Evolutionary conservation across 2,113 vertebrate genomes (phyloP).

Genomic region (Ariopsis seemanni): DNA sequence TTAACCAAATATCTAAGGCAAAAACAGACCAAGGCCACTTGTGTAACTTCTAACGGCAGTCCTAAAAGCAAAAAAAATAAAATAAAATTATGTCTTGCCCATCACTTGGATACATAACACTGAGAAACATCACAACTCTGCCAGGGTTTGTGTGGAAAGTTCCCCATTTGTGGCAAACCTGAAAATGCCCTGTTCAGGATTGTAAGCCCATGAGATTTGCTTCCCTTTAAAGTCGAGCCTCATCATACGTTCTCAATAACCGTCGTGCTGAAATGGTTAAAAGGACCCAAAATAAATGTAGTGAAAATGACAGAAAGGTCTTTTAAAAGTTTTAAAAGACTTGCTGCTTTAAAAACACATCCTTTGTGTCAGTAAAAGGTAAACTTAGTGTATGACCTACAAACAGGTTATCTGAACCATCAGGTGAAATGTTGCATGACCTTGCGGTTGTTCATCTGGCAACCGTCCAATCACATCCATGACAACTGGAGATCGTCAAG

Average conservation of each 20-base stretch:
- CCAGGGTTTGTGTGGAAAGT: constrained; percentile 23
- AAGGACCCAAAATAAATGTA: constrained; percentile 25
- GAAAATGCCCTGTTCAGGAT: constrained; percentile 12
- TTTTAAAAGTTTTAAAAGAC: constrained; percentile 14
- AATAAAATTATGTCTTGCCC: not conserved
- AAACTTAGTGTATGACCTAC: constrained; percentile 18
- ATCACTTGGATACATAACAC: constrained; percentile 2
- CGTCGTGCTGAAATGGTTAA: constrained; percentile 12
- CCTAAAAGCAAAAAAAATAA: constrained; percentile 30
- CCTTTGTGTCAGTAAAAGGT: constrained; percentile 20
- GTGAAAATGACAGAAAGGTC: constrained; percentile 12
- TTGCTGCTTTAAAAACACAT: constrained; percentile 29
- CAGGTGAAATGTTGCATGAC: not conserved
- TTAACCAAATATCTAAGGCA: constrained; percentile 24
- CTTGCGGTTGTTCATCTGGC: constrained; percentile 10
- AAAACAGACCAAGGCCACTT: constrained; percentile 44
- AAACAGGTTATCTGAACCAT: constrained; percentile 8
- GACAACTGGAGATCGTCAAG: constrained; percentile 10
- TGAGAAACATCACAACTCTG: constrained; percentile 12
- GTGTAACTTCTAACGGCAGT: constrained; percentile 20
- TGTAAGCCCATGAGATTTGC: not conserved
- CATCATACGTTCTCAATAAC: constrained; percentile 8
- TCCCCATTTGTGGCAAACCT: not conserved
- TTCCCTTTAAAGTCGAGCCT: not conserved
- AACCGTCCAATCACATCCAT: constrained; percentile 2